These are phyloP conservation scores for Lepus oiostolus DNA, from an alignment of 2,797 vertebrate genomes.

Conservation along the genomic window DNA sequence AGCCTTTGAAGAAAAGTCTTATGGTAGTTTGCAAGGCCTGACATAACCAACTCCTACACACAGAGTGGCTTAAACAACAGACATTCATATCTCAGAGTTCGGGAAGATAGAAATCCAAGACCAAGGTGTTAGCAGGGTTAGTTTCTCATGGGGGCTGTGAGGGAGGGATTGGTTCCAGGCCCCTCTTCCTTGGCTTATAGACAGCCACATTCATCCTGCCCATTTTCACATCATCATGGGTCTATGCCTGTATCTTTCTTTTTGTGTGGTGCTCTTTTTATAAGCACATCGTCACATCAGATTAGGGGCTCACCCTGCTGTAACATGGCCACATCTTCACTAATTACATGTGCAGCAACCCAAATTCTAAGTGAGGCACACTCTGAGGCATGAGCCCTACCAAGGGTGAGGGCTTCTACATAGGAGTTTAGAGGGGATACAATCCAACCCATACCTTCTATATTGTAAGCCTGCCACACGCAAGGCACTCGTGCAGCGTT, in stretches of 20 bases:
- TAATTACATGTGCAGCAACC: not conserved
- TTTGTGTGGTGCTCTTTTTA: not conserved
- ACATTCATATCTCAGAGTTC: not conserved
- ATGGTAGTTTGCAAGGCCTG: not conserved
- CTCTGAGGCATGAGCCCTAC: not conserved
- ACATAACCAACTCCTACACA: not conserved
- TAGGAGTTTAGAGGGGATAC: rapidly evolving
- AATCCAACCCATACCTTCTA: not conserved
- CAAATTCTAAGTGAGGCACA: not conserved
- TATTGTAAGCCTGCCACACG: not conserved
- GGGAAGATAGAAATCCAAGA: not conserved
- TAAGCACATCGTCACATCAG: not conserved
- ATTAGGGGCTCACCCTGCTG: not conserved
- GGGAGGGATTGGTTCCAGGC: not conserved
- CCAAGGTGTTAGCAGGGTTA: not conserved
- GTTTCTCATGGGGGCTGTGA: not conserved
- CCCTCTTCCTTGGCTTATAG: not conserved
- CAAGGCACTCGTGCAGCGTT: not conserved
- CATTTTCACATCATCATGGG: not conserved
- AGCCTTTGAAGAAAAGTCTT: constrained; percentile 17
- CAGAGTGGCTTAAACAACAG: not conserved
- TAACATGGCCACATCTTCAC: not conserved
- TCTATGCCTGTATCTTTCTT: not conserved
- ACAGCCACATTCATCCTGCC: not conserved
- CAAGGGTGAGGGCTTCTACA: not conserved